phyloP scores from a whole-genome alignment of 2,888 invertebrate genomes.

The Machimus rusticus region DNA sequence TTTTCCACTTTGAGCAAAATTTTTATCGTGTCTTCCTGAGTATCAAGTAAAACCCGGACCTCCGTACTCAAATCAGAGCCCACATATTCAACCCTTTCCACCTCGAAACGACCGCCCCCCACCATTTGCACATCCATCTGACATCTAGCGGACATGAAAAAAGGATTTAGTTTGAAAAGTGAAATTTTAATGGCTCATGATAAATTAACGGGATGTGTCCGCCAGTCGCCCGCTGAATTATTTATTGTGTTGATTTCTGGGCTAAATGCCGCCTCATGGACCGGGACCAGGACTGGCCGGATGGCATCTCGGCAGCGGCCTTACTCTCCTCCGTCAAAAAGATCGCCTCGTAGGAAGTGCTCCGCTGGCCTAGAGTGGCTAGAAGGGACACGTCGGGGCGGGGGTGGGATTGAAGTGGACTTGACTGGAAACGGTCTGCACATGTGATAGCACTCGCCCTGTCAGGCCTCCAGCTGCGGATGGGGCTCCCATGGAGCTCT shows the following conservation, averaged over 20 bases:
- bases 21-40: background rate
- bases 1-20: background rate
- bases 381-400: background rate
- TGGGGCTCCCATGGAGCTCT: background rate
- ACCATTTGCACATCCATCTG: background rate
- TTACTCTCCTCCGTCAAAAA: background rate
- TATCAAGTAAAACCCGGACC: background rate
- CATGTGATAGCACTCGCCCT: background rate
- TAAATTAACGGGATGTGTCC: slow-evolving; percentile 45
- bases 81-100: background rate
- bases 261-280: background rate
- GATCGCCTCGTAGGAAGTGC: background rate
- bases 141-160: background rate
- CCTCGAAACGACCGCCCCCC: background rate
- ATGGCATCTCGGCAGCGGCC: background rate
- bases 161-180: slow-evolving; percentile 43
- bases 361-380: background rate
- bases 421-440: background rate
- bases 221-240: slow-evolving; percentile 42
- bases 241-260: slow-evolving; percentile 40
- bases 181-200: slow-evolving; percentile 48
- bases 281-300: background rate
- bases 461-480: background rate
- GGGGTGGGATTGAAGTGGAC: background rate
- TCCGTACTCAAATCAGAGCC: background rate